Evolutionary conservation across 2,113 vertebrate genomes (phyloP), one percentile per base, ranked within the genome.

Genomic region (Thomomys bottae): DNA sequence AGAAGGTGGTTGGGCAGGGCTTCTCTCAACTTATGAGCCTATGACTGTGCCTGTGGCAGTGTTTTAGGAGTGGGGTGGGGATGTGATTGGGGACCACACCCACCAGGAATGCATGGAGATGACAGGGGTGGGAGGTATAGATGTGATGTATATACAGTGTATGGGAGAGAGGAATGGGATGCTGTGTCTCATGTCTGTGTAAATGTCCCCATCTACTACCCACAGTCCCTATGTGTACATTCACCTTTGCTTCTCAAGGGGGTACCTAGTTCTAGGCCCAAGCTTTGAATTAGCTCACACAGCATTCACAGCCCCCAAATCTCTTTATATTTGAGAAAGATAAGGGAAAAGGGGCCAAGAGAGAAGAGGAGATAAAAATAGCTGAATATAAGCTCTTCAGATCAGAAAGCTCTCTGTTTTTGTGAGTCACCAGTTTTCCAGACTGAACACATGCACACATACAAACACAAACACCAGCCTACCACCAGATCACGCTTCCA

Each of bases 291-390:
- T n/a, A 72, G 82, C 59, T 38, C 42, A 34, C 11, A 36, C 32
- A 75, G 42, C 59, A 63, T 45, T 42, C 75, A 54, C 24, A 57
- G 68, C 28, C 68, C 73, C 70, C 36, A 64, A 63, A 54, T 73
- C 61, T 68, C 63, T 85, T 38, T n/a, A 67, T 28, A 49, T 87
- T 72, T 89, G 67, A 57, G 57, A 82, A 86, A 94, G 40, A 91
- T 70, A 83, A 82, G 73, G 61, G 63, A 64, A 12, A 26, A 95
- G 82, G 45, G 88, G 84, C 73, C 88, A 88, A 84, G 88, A 95
- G 90, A 95, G 68, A 54, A 83, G 82, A 94, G 30, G 82, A 94
- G 88, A 88, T 93, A 96, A 95, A 96, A 96, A 97, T 89, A 95
- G 88, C 90, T 66, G 77, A 90, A 88, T 92, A 93, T 17, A 84